Evolutionary conservation across 2,113 vertebrate species (phyloP).

Genomic region (Platichthys stellatus): DNA sequence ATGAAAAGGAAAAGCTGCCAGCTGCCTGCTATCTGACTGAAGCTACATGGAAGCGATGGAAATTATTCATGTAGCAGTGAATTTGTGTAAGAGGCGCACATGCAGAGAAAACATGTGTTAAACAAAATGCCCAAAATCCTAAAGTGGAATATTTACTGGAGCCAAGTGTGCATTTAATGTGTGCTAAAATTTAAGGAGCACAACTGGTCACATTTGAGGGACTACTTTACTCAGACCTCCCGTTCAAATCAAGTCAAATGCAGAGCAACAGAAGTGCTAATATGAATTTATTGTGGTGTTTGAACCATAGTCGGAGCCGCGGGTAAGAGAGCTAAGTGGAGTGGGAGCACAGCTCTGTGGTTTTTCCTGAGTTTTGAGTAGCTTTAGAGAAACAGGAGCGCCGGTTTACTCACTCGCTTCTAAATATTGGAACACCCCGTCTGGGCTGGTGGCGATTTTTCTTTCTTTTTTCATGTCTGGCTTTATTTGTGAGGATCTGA

Average conservation of each 20-base stretch:
- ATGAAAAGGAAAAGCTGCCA: constrained; percentile 11
- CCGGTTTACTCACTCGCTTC: constrained; percentile 6
- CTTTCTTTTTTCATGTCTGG: background rate
- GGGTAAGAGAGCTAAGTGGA: background rate
- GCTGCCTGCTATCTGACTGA: constrained; percentile 18
- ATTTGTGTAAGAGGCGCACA: constrained; percentile 6
- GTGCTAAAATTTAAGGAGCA: constrained; percentile 48
- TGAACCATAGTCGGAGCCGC: constrained; percentile 4
- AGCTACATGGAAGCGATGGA: constrained; percentile 8
- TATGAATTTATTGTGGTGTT: constrained; percentile 34
- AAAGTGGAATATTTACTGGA: constrained; percentile 6
- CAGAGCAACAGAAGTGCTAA: constrained; percentile 36
- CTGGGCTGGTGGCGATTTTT: constrained; percentile 5
- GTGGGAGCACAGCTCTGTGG: background rate
- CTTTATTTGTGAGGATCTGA: constrained; percentile 23
- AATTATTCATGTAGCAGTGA: constrained; percentile 23
- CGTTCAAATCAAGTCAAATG: constrained; percentile 50
- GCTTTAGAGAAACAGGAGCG: constrained; percentile 18
- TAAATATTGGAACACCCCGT: background rate
- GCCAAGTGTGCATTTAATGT: constrained; percentile 38
- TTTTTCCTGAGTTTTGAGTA: constrained; percentile 3
- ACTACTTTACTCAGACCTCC: constrained; percentile 38
- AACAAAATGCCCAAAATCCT: constrained; percentile 3
- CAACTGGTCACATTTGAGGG: constrained; percentile 41
- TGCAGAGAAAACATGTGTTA: constrained; percentile 28